A percentile compares a stretch with the other conserved stretches of the same genome.
These are phyloP conservation scores for Leucosticte australis DNA, from an alignment of 2,113 vertebrate genomes.

Conservation along the genomic window DNA sequence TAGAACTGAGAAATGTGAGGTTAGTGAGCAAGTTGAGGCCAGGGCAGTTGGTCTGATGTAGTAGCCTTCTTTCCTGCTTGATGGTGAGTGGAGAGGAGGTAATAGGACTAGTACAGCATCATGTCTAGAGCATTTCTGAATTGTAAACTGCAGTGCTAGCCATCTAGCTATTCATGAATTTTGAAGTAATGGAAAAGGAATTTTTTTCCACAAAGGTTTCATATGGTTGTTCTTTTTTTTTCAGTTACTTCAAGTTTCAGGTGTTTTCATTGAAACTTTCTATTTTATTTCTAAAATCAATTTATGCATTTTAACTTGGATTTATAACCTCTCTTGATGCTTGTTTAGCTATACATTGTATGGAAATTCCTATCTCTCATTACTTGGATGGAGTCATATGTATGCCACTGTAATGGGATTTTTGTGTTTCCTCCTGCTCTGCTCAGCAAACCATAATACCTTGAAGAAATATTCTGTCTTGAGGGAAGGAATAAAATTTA, in stretches of 20 bases:
- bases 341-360: neutral
- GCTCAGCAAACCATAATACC: neutral
- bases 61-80: neutral
- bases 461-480: constrained; percentile 1
- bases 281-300: neutral
- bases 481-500: neutral
- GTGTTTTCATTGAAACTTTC: neutral
- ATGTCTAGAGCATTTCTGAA: neutral
- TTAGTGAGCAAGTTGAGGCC: neutral
- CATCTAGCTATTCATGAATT: neutral
- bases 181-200: neutral
- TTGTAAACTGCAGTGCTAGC: neutral
- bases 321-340: neutral
- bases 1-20: neutral
- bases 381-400: neutral
- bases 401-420: neutral
- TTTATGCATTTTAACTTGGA: neutral
- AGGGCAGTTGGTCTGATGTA: fast-evolving
- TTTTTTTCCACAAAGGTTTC: neutral
- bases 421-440: neutral
- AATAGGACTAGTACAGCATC: neutral
- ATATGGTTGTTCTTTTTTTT: neutral
- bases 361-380: neutral
- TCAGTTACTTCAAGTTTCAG: neutral
- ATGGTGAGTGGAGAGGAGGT: neutral